Conservation (phyloP, 2,797 vertebrate species). For the Synaphobranchus kaupii region DNA sequence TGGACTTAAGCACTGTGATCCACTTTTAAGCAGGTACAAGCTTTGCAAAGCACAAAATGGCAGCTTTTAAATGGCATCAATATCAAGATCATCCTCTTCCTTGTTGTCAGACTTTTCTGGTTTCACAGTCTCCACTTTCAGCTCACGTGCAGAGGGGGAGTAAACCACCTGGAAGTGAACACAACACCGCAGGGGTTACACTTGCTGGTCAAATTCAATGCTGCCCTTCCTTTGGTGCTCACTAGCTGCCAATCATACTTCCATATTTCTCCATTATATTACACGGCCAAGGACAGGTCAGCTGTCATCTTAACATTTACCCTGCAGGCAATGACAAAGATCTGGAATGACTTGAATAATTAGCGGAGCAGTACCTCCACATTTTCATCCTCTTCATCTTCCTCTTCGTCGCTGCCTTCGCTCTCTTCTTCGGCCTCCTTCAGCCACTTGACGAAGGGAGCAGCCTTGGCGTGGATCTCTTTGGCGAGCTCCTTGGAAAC, state of each 20-base stretch:
- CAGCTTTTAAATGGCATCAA: conserved; percentile 90
- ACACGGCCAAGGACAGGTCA: neutral
- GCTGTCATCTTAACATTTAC: neutral
- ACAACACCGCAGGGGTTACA: neutral
- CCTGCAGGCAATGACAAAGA: neutral
- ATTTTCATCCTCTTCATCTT: conserved; percentile 77
- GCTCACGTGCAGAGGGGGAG: conserved; percentile 87
- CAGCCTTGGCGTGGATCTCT: conserved; percentile 95
- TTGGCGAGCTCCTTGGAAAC: conserved; percentile 98
- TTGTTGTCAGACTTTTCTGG: conserved; percentile 75
- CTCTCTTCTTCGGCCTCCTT: conserved; percentile 98
- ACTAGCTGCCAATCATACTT: neutral
- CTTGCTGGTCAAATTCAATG: neutral
- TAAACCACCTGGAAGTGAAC: conserved; percentile 86
- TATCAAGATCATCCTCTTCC: conserved; percentile 94
- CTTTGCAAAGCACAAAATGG: conserved; percentile 44
- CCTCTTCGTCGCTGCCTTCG: conserved; percentile 89
- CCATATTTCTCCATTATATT: neutral
- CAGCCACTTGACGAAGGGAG: conserved; percentile 97
- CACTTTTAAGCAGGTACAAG: conserved; percentile 54
- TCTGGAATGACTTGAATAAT: neutral
- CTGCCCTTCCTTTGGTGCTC: neutral
- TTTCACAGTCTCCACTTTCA: conserved; percentile 95
- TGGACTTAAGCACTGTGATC: conserved; percentile 45
- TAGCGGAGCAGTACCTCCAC: conserved; percentile 60